Evolutionary conservation across 1,140 invertebrate species (phyloP), one percentile per base, ranked within the genome.

Genomic region (Bemisia tabaci): DNA sequence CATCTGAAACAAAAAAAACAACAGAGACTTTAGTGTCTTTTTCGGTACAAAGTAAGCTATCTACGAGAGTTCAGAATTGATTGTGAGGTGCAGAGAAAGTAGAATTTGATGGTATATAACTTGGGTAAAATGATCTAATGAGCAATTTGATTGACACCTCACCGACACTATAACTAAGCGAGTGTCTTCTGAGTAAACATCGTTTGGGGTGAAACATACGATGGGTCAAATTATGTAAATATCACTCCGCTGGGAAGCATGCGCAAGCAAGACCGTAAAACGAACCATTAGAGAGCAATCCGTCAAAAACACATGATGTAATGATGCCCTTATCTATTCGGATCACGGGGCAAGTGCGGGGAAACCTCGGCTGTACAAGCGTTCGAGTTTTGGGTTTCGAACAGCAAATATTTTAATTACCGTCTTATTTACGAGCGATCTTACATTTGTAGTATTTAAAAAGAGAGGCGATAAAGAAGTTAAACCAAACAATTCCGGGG

Each of bases 1-100:
- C 63, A 39, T 65, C 63, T 65, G 63, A 21, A 65, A 65, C 63
- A 65, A 48, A 27, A 48, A 63, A 63, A 22, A 22, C 2, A 63
- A 24, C 25, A 22, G 24, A 12, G 5, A 63, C 33, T 26, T 12
- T 12, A 26, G n/a, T 24, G 9, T 62, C 61, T 62, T 22, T 11
- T 21, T 62, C 23, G 61, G 23, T 21, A 62, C n/a, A 17, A 17
- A 59, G 58, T 17, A n/a, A n/a, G n/a, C n/a, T n/a, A n/a, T n/a
- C n/a, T n/a, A n/a, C n/a, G n/a, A n/a, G n/a, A n/a, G n/a, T n/a
- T n/a, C n/a, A n/a, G n/a, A n/a, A n/a, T n/a, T n/a, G n/a, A n/a
- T n/a, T n/a, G n/a, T n/a, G n/a, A n/a, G n/a, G n/a, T n/a, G n/a
- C n/a, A n/a, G n/a, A n/a, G n/a, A n/a, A n/a, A n/a, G n/a, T n/a